Conservation (phyloP, 2,113 vertebrate genomes). For the Semicossyphus pulcher region DNA sequence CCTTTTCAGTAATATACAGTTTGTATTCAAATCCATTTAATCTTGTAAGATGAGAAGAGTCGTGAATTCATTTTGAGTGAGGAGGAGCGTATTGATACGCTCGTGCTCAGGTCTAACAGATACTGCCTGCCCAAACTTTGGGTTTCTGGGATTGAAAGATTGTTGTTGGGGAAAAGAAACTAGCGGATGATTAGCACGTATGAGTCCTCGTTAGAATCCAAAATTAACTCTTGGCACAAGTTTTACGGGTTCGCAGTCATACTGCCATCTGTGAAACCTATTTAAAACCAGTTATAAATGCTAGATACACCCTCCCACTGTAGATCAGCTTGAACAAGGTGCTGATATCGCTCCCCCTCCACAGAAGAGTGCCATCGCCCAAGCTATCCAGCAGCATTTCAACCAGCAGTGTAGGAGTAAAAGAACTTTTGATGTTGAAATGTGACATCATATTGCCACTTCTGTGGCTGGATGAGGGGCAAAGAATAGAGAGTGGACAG, state of each 20-base stretch:
- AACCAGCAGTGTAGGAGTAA: constrained; percentile 31
- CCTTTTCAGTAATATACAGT: constrained; percentile 61
- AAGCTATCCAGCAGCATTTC: constrained; percentile 8
- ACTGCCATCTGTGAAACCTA: constrained; percentile 51
- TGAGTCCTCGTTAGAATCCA: constrained; percentile 31
- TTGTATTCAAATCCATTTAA: constrained; percentile 37
- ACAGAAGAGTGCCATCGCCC: neutral
- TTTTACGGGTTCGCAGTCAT: constrained; percentile 46
- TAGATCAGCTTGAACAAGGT: constrained; percentile 26
- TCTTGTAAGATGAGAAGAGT: constrained; percentile 53
- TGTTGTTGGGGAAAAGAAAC: constrained; percentile 27
- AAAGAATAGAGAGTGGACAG: constrained; percentile 13
- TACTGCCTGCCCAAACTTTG: constrained; percentile 45
- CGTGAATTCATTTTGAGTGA: constrained; percentile 18
- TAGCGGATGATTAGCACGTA: constrained; percentile 59
- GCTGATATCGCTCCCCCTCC: neutral
- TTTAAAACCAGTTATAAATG: constrained; percentile 28
- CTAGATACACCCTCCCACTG: neutral
- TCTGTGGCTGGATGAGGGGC: constrained; percentile 6
- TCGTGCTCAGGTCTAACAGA: constrained; percentile 55
- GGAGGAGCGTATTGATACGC: constrained; percentile 31
- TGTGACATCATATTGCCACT: constrained; percentile 8
- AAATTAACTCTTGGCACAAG: constrained; percentile 30
- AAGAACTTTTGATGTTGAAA: constrained; percentile 24
- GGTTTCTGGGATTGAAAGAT: constrained; percentile 41